A percentile compares a stretch with the other conserved stretches of the same genome.
These are phyloP conservation scores for Halichoeres trimaculatus DNA, from an alignment of 2,113 vertebrate genomes.

Conservation along the genomic window DNA sequence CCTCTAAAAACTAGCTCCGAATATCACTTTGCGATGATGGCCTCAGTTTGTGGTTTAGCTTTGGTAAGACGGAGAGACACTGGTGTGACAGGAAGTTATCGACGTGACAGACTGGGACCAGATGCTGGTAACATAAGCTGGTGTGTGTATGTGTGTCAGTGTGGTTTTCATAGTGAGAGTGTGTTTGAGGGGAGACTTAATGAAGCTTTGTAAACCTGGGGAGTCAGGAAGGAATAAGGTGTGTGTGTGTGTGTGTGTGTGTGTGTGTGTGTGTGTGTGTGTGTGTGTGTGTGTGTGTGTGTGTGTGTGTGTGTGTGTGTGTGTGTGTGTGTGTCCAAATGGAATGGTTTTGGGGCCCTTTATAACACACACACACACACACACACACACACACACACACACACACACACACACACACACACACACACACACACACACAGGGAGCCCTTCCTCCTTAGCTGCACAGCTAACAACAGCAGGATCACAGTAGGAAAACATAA, in stretches of 20 bases:
- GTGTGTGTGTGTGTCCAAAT: constrained; percentile 42
- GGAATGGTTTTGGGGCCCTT: constrained; percentile 24
- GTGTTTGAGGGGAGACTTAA: constrained; percentile 44
- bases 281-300: constrained; percentile 4
- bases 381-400: constrained; percentile 1
- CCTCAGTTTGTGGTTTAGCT: constrained; percentile 42
- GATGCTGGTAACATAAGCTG: constrained; percentile 52
- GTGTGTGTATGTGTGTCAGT: constrained; percentile 23
- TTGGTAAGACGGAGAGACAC: constrained; percentile 15
- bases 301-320: constrained; percentile 6
- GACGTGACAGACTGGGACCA: constrained; percentile 39
- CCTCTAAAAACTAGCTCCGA: background rate
- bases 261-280: constrained; percentile 12
- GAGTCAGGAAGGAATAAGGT: constrained; percentile 49
- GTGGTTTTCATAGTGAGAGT: constrained; percentile 15
- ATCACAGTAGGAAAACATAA: constrained; percentile 72
- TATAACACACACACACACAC: background rate
- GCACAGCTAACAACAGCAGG: constrained; percentile 71
- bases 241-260: constrained; percentile 4
- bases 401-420: constrained; percentile 29
- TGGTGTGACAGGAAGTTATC: constrained; percentile 39
- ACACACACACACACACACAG: background rate
- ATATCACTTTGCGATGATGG: constrained; percentile 64
- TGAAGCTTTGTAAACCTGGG: constrained; percentile 51
- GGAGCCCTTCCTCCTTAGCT: constrained; percentile 33